Conservation (phyloP, 2,113 vertebrate genomes). For the Halcyon malimbica region DNA sequence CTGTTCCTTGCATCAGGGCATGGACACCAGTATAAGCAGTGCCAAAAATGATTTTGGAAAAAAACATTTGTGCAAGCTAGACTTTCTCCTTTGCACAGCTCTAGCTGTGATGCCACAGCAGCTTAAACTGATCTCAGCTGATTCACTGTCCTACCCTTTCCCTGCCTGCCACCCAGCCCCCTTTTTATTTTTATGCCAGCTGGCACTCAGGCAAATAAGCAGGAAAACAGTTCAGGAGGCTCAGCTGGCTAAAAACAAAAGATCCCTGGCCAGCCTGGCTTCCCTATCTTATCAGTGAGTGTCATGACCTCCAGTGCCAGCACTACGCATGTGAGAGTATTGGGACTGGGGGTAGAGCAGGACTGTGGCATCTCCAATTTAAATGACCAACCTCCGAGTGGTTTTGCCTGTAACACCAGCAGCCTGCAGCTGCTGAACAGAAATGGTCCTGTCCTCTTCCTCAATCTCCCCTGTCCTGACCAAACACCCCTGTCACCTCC, state of each 20-base stretch:
- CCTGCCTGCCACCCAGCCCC: neutral
- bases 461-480: neutral
- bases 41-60: neutral
- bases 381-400: neutral
- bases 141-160: neutral
- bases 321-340: neutral
- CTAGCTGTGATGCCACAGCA: neutral
- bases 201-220: neutral
- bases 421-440: neutral
- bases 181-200: neutral
- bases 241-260: neutral
- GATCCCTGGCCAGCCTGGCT: neutral
- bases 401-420: neutral
- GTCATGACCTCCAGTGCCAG: neutral
- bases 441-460: neutral
- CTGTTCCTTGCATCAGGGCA: accelerated
- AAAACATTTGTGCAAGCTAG: neutral
- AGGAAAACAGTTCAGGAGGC: neutral
- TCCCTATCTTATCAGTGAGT: neutral
- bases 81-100: neutral
- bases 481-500: neutral
- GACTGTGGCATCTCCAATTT: neutral
- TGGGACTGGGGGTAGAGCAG: neutral
- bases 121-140: neutral
- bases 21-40: neutral